phyloP scores from a whole-genome alignment of 92 coral and sea anemone species.

The Montipora capitata region DNA sequence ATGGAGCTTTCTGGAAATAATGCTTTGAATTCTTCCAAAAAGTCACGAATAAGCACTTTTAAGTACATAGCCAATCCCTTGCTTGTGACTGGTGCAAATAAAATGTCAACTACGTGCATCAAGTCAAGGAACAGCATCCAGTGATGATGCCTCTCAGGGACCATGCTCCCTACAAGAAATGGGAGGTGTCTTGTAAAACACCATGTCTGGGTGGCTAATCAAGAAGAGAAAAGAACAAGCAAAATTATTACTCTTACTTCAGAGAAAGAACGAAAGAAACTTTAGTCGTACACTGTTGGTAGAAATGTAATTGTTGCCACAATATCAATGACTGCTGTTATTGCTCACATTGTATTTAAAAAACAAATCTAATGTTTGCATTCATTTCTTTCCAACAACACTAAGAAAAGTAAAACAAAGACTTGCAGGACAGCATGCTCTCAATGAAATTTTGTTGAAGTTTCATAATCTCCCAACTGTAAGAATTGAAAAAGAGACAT shows the following conservation, averaged over 20 bases:
- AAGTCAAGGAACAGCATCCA: slow-evolving; percentile 57
- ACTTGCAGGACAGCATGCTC: too few relatives aligned
- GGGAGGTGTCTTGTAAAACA: slow-evolving; percentile 62
- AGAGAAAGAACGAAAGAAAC: neutral
- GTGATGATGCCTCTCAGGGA: slow-evolving; percentile 46
- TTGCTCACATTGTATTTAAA: too few relatives aligned
- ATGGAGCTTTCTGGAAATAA: slow-evolving; percentile 44
- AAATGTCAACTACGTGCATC: slow-evolving; percentile 63
- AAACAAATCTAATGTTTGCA: too few relatives aligned
- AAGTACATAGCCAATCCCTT: slow-evolving; percentile 40
- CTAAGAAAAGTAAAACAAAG: too few relatives aligned
- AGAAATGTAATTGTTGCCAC: too few relatives aligned
- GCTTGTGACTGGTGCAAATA: slow-evolving; percentile 50
- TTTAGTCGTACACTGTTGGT: neutral
- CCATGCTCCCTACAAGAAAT: slow-evolving; percentile 33
- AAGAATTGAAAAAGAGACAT: neutral
- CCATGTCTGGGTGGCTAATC: slow-evolving; percentile 74
- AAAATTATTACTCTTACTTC: neutral
- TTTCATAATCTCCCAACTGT: neutral
- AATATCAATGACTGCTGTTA: too few relatives aligned
- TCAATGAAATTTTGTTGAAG: too few relatives aligned
- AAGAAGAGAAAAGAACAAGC: neutral
- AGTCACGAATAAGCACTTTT: slow-evolving; percentile 37
- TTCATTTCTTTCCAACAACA: too few relatives aligned
- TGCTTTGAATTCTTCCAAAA: slow-evolving; percentile 48